Base-by-base conservation (phyloP, 2,113 vertebrate genomes). In the Cryptotis parvus region DNA sequence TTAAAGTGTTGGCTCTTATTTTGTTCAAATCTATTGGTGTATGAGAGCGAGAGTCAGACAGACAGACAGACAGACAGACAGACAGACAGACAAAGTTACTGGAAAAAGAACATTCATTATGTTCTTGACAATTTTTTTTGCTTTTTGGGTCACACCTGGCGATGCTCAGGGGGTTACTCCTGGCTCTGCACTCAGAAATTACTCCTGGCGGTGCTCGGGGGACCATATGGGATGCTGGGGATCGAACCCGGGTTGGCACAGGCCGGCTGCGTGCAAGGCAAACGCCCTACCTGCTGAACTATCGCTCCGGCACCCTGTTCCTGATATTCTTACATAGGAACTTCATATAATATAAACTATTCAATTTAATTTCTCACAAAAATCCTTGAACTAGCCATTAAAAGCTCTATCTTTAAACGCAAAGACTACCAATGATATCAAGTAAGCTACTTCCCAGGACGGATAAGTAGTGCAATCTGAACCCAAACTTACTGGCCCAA, bases 1-100 rank as follows among this genome's bases (percentile, higher is more conserved):
- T 43, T 75, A 75, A 70, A 85, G 79, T 35, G 76, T 84, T 95
- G 94, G 77, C 41, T 91, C 90, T 90, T 84, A 86, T 92, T 92
- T 70, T 4, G 74, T 73, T 80, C 11, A 70, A 81, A 35, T 5
- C 3, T 37, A 0, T 35, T 52, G 22, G 27, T 80, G 29, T 52
- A n/a, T 49, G 35, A 83, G 29, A 90, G 55, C 1, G 45, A 49
- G 45, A 49, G 45, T 12, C 10, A 49, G 45, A 49, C 10, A 49
- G 45, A 49, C 10, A 49, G 45, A 49, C 10, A 49, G 45, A 49
- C 10, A 49, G 45, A 49, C 10, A 49, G 45, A 49, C 10, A 49
- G 45, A 49, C 5, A 49, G 45, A 49, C 5, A 49, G 45, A 49
- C 39, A 82, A 76, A 74, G 35, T 43, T 49, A 68, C 5, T 66